Percentiles rank a stretch among this genome's conserved stretches.
Conservation (phyloP, 1,140 invertebrate genomes). For the Pachypeltis micranthus region DNA sequence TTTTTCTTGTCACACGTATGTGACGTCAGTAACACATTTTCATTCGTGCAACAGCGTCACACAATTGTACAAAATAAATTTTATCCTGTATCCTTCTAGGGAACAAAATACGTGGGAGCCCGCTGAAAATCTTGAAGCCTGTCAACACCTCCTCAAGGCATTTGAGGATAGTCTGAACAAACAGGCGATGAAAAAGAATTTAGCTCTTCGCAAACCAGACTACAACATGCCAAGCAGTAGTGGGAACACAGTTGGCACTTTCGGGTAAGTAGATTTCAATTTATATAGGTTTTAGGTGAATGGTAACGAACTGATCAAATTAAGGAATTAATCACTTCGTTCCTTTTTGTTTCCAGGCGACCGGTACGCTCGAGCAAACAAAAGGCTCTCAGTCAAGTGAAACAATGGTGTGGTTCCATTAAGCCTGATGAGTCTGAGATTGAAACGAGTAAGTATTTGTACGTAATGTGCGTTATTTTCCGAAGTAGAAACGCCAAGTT, state of each 20-base stretch:
- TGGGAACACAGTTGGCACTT: not conserved
- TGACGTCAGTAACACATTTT: too few species aligned
- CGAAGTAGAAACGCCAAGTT: too few species aligned
- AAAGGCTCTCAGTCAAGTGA: conserved; percentile 70
- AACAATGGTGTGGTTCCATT: conserved; percentile 57
- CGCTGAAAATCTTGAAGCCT: conserved; percentile 53
- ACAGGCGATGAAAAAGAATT: conserved; percentile 51
- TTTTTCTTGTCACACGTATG: too few species aligned
- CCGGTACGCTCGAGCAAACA: conserved; percentile 65
- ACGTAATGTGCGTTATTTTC: too few species aligned
- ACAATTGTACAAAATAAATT: too few species aligned
- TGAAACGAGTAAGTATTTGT: conserved; percentile 31
- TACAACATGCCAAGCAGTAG: not conserved
- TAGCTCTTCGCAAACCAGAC: conserved; percentile 28
- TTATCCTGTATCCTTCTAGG: conserved; percentile 37
- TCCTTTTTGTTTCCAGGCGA: conserved; percentile 31
- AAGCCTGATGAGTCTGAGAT: conserved; percentile 42
- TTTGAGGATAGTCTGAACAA: conserved; percentile 65
- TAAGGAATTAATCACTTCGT: not conserved
- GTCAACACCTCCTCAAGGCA: conserved; percentile 59
- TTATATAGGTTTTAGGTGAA: not conserved
- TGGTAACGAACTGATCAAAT: not conserved
- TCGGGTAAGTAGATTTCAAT: not conserved
- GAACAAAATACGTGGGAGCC: conserved; percentile 72
- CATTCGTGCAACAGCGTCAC: too few species aligned